phyloP scores from a whole-genome alignment of 2,888 invertebrate genomes.

The Aspidiotus destructor region DNA sequence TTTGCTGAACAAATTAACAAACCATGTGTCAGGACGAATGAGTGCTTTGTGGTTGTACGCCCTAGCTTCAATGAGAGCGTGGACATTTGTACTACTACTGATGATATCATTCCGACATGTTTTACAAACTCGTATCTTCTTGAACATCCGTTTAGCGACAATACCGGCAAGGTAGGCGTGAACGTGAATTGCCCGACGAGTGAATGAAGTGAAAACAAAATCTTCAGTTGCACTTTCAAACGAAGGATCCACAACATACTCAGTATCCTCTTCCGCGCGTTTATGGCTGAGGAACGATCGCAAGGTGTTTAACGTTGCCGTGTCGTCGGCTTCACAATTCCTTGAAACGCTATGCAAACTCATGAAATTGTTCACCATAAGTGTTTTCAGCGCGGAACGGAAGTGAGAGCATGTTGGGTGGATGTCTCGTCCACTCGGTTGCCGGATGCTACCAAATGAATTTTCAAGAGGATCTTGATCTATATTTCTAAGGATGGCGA shows the following conservation, averaged over 20 bases:
- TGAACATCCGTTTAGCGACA: background rate
- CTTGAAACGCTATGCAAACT: background rate
- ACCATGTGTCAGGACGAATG: background rate
- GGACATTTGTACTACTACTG: background rate
- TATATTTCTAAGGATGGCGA: too few relatives aligned
- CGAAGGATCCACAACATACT: background rate
- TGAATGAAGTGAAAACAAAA: background rate
- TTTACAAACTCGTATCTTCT: background rate
- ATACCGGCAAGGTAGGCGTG: background rate
- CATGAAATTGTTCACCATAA: background rate
- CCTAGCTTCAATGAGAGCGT: background rate
- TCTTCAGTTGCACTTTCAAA: background rate
- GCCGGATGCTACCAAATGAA: background rate
- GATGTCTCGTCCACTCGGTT: background rate
- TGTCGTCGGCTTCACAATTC: background rate
- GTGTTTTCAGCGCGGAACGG: background rate
- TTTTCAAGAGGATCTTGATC: too few relatives aligned
- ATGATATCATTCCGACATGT: background rate
- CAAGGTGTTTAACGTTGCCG: background rate
- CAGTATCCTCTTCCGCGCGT: background rate
- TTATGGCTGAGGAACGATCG: background rate
- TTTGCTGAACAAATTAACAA: background rate
- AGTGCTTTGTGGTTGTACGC: background rate
- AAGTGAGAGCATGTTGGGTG: background rate
- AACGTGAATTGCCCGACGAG: background rate